A percentile compares a stretch with the other conserved stretches of the same genome.
phyloP scores from a whole-genome alignment of 2,888 invertebrate genomes.

The Folsomia manolachei region DNA sequence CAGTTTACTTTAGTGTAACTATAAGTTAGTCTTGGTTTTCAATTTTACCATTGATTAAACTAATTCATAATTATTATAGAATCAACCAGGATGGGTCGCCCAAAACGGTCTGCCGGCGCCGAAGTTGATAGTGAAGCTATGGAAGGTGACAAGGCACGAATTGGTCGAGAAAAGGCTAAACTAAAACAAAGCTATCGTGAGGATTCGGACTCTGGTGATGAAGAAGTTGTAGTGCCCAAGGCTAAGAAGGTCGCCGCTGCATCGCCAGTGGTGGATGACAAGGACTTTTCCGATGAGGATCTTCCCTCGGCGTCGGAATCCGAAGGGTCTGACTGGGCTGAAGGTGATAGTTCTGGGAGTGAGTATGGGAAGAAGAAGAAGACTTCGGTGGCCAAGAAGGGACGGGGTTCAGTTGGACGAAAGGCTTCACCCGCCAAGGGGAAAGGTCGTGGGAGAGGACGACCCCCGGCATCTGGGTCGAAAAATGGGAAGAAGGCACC shows the following conservation, averaged over 20 bases:
- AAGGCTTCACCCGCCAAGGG: conserved; percentile 19
- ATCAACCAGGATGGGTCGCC: conserved; percentile 30
- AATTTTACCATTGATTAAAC: too few species aligned
- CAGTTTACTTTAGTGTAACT: too few species aligned
- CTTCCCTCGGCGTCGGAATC: conserved; percentile 1
- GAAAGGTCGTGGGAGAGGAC: conserved; percentile 27
- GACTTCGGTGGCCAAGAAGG: conserved; percentile 18
- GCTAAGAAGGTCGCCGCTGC: neutral
- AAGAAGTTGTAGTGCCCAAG: too few species aligned
- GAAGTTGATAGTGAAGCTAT: conserved; percentile 26
- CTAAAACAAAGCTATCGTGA: conserved; percentile 40
- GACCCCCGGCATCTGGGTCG: conserved; percentile 21
- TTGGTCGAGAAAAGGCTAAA: conserved; percentile 28
- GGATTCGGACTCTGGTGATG: conserved; percentile 33
- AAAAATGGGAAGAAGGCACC: conserved; percentile 32
- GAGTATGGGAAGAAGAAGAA: conserved; percentile 40
- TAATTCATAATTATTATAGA: too few species aligned
- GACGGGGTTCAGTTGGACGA: conserved; percentile 28
- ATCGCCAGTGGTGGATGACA: conserved; percentile 20
- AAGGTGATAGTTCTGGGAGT: conserved; percentile 40
- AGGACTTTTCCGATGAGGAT: conserved; percentile 33
- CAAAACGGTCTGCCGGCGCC: conserved; percentile 25
- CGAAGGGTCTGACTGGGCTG: conserved; percentile 37
- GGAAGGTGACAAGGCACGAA: conserved; percentile 30
- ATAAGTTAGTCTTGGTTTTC: too few species aligned